Conservation (phyloP, 1,140 invertebrate genomes). For the Wiebesia pumilae region DNA sequence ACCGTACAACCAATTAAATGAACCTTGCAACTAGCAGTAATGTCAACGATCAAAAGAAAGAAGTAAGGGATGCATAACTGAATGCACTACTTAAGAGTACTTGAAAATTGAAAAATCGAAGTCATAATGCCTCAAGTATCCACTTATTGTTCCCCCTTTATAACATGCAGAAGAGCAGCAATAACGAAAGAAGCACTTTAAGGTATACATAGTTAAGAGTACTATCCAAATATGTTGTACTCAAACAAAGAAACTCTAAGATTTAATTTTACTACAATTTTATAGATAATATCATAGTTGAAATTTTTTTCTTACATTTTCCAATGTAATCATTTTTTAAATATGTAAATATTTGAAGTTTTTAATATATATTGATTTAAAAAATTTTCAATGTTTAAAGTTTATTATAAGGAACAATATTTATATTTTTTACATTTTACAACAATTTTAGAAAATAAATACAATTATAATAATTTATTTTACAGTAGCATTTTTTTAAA, state of each 20-base stretch:
- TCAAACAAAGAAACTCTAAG: not conserved
- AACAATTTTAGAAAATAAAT: too few species aligned
- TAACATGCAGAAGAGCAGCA: slow-evolving; percentile 25
- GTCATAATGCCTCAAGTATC: slow-evolving; percentile 50
- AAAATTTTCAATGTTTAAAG: too few species aligned
- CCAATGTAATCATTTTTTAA: too few species aligned
- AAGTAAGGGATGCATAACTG: slow-evolving; percentile 30
- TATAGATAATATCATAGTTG: not conserved
- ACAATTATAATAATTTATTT: too few species aligned
- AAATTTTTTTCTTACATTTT: too few species aligned
- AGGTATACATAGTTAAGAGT: not conserved
- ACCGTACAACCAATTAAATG: not conserved
- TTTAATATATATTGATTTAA: too few species aligned
- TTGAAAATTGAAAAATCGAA: slow-evolving; percentile 44
- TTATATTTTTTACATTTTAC: too few species aligned
- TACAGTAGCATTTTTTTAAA: too few species aligned
- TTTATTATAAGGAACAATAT: too few species aligned
- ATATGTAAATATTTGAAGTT: too few species aligned
- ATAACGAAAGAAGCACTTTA: not conserved
- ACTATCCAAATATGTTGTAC: slow-evolving; percentile 2
- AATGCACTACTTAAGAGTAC: slow-evolving; percentile 24
- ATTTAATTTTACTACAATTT: not conserved
- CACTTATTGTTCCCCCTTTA: slow-evolving; percentile 47
- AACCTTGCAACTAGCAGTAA: slow-evolving; percentile 25
- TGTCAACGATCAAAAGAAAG: slow-evolving; percentile 39